phyloP scores from a whole-genome alignment of 2,797 vertebrate species.

The Alectoris magna region DNA sequence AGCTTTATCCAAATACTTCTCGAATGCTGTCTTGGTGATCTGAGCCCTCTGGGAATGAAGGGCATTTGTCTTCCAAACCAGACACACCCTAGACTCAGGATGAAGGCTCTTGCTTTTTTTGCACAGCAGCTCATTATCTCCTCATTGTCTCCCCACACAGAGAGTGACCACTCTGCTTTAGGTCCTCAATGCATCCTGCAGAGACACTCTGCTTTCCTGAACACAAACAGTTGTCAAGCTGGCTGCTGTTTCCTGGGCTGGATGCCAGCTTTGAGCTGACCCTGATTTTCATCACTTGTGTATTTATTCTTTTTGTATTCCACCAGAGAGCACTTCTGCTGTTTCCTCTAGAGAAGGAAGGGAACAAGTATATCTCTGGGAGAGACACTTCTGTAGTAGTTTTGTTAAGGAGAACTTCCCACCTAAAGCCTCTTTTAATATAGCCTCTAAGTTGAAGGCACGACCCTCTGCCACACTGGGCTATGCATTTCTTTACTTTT shows the following conservation, averaged over 20 bases:
- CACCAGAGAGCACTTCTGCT: not conserved
- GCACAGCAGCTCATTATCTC: not conserved
- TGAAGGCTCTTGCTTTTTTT: not conserved
- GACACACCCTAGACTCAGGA: not conserved
- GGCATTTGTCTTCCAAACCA: not conserved
- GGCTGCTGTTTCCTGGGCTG: not conserved
- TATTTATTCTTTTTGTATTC: not conserved
- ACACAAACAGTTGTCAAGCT: not conserved
- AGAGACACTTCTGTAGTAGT: not conserved
- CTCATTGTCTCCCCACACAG: not conserved
- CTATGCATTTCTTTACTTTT: not conserved
- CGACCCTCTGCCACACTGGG: not conserved
- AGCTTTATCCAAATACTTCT: too few relatives aligned
- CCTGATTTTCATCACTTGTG: not conserved
- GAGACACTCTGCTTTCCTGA: not conserved
- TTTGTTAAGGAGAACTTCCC: not conserved
- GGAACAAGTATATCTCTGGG: accelerated
- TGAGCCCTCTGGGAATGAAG: not conserved
- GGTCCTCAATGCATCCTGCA: too few relatives aligned
- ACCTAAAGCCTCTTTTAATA: not conserved
- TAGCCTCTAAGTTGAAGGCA: not conserved
- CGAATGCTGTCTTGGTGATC: too few relatives aligned
- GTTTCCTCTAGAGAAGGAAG: not conserved
- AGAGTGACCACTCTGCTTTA: not conserved
- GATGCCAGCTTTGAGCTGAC: not conserved